Base-by-base conservation (phyloP, 2,888 invertebrate species). In the Kryphioiulus occultus region DNA sequence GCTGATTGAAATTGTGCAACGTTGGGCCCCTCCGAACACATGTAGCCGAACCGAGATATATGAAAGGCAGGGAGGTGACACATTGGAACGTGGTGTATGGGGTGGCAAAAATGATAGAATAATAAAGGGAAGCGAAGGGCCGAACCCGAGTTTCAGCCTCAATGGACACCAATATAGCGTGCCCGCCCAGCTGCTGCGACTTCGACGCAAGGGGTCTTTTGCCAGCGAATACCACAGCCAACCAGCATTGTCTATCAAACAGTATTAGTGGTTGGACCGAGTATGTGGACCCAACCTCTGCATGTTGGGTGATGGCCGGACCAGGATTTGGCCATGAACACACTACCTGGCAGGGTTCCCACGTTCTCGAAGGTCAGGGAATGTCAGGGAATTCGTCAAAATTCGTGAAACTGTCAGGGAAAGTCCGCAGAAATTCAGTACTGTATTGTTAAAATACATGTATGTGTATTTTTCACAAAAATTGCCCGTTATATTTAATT, bases 131-230 rank as follows among this genome's bases (percentile, higher is more conserved):
- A 42, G 42, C 84, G 84, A 84, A 84, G 26, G 86, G 86, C 53
- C 47, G 86, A 19, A 47, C 86, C 86, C n/a, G 32, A 86, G 86
- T 86, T 86, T 86, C 86, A 86, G 86, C 86, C 42, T 86, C 86
- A 53, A 12, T 86, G 86, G 86, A 44, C 53, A 86, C 86, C 86
- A 86, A 86, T 86, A 53, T 53, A 47, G 44, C 47, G 47, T 44
- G 44, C 53, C 86, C 86, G 86, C 86, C 86, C 86, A 86, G 86
- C 86, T 86, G 86, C 86, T 86, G 44, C 86, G 84, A 84, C 84
- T 84, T 84, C 39, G 84, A 84, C 68, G 68, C 26, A 0, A 22
- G 84, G 84, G 42, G 84, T 35, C 84, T 19, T 35, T 35, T 35
- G 84, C 35, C 84, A 35, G 7, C 17, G 84, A 12, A n/a, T n/a